These are phyloP conservation scores for Chaunax sp. DNA, from an alignment of 2,797 vertebrate species.

Conservation along the genomic window DNA sequence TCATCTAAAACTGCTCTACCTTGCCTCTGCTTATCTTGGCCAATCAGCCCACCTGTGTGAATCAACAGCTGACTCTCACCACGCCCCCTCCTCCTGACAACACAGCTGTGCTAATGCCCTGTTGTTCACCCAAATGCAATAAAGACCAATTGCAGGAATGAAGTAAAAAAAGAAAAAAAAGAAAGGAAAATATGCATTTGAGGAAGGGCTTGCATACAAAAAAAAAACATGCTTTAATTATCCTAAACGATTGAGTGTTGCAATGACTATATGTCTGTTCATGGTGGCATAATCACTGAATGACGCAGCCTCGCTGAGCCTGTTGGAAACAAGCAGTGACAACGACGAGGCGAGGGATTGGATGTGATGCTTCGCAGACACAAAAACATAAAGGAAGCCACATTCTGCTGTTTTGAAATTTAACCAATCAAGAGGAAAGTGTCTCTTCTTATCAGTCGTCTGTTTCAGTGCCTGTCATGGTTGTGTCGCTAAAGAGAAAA, in stretches of 20 bases:
- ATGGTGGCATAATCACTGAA: slow-evolving; percentile 16
- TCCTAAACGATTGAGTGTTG: slow-evolving; percentile 46
- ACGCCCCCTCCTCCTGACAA: slow-evolving; percentile 17
- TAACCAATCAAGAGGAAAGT: slow-evolving; percentile 50
- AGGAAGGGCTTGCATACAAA: slow-evolving; percentile 49
- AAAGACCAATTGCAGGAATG: slow-evolving; percentile 52
- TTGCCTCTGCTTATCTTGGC: slow-evolving; percentile 70
- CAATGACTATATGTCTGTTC: slow-evolving; percentile 40
- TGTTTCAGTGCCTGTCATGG: slow-evolving; percentile 78
- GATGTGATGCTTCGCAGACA: slow-evolving; percentile 8
- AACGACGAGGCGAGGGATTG: background rate
- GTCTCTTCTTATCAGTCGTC: slow-evolving; percentile 55
- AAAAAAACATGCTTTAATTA: slow-evolving; percentile 55
- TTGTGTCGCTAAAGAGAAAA: slow-evolving; percentile 67
- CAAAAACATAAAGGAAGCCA: slow-evolving; percentile 2
- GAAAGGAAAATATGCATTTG: background rate
- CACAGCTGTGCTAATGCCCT: slow-evolving; percentile 29
- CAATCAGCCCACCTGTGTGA: slow-evolving; percentile 48
- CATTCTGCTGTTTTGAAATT: slow-evolving; percentile 39
- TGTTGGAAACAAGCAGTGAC: slow-evolving; percentile 28
- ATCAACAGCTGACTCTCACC: slow-evolving; percentile 58
- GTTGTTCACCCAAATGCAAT: slow-evolving; percentile 53
- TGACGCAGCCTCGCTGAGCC: slow-evolving; percentile 13
- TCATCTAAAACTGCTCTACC: slow-evolving; percentile 71
- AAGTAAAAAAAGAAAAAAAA: slow-evolving; percentile 14